phyloP scores from a whole-genome alignment of 2,888 invertebrate species.

The Rhingia rostrata region DNA sequence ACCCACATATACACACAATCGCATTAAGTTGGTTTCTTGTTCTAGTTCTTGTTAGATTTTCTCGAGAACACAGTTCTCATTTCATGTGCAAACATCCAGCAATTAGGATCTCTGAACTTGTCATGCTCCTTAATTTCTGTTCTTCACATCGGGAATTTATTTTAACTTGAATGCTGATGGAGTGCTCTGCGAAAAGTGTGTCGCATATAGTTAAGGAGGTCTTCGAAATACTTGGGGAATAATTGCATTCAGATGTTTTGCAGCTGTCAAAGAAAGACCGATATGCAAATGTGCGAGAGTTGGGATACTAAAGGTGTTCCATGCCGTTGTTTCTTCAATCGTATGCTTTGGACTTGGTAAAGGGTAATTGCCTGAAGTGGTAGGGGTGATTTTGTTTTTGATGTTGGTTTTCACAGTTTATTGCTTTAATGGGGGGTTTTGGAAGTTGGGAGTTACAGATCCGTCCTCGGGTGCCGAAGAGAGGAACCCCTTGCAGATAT shows the following conservation, averaged over 20 bases:
- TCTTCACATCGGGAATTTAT: slow-evolving; percentile 51
- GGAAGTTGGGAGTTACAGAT: too few species aligned
- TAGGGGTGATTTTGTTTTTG: too few species aligned
- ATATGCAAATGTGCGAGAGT: too few species aligned
- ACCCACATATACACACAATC: slow-evolving; percentile 1
- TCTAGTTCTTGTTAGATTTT: slow-evolving; percentile 34
- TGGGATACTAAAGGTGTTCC: too few species aligned
- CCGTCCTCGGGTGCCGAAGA: too few species aligned
- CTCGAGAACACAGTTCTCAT: slow-evolving; percentile 48
- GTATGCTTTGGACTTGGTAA: too few species aligned
- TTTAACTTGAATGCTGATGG: slow-evolving; percentile 57
- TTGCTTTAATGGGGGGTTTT: too few species aligned
- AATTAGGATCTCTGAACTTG: slow-evolving; percentile 66
- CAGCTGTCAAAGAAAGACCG: not conserved
- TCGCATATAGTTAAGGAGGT: slow-evolving; percentile 43
- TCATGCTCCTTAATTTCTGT: slow-evolving; percentile 68
- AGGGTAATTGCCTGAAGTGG: too few species aligned
- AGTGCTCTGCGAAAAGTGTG: slow-evolving; percentile 52
- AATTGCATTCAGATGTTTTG: slow-evolving; percentile 47
- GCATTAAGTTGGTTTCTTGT: slow-evolving; percentile 32
- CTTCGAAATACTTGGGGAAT: slow-evolving; percentile 22
- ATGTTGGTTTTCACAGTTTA: too few species aligned
- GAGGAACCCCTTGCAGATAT: too few species aligned
- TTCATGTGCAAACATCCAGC: slow-evolving; percentile 67
- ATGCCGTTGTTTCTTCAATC: too few species aligned